Evolutionary conservation across 2,888 invertebrate genomes (phyloP).

Genomic region (Myopa testacea): DNA sequence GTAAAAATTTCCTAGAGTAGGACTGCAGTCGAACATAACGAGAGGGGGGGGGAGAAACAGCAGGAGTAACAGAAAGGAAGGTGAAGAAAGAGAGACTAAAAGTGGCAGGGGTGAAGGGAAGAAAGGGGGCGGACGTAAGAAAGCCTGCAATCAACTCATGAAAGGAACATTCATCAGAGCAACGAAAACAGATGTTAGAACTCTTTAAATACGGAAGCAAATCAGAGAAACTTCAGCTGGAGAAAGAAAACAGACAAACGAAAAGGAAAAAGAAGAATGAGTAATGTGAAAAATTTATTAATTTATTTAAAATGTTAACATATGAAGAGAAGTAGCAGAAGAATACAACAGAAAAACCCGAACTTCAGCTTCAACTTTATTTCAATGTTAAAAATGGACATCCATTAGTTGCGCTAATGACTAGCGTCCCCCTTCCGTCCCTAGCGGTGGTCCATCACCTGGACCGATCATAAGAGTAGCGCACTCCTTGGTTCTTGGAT

Average conservation of each 20-base stretch:
- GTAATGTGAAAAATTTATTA: slow-evolving; percentile 32
- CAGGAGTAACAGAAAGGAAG: no score
- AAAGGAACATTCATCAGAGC: slow-evolving; percentile 23
- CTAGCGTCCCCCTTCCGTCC: slow-evolving; percentile 56
- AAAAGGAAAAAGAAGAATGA: slow-evolving; percentile 1
- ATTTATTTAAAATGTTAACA: slow-evolving; percentile 33
- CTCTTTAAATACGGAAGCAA: background rate
- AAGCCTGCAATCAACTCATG: background rate
- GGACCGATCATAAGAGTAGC: background rate
- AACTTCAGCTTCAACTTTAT: background rate
- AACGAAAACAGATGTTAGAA: background rate
- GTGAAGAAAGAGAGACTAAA: background rate
- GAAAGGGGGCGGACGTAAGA: background rate
- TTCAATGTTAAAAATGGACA: slow-evolving; percentile 58
- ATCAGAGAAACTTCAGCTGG: background rate
- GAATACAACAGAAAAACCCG: background rate
- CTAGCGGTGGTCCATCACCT: background rate
- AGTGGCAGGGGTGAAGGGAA: background rate
- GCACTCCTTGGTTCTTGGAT: background rate
- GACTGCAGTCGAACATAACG: background rate
- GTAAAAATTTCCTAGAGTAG: background rate
- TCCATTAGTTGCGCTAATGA: slow-evolving; percentile 61
- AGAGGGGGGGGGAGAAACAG: no score
- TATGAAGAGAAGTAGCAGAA: background rate
- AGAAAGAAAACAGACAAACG: slow-evolving; percentile 7